A percentile compares a stretch with the other conserved stretches of the same genome.
Conservation (phyloP, 2,797 vertebrate species). For the Phataginus tetradactyla region DNA sequence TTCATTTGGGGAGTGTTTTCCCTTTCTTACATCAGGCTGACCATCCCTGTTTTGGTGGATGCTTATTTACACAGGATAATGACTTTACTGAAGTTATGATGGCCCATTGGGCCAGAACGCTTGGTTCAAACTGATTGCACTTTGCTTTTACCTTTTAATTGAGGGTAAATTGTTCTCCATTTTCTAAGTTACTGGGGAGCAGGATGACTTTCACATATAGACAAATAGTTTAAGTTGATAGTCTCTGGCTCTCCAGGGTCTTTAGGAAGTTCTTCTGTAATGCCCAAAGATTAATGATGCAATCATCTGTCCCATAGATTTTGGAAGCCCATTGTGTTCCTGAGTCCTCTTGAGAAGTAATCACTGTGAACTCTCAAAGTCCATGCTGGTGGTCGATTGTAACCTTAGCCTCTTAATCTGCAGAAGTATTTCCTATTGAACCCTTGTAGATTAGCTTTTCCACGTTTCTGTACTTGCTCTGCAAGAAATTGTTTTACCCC, state of each 20-base stretch:
- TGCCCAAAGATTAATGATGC: neutral
- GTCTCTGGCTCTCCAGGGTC: neutral
- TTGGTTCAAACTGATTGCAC: neutral
- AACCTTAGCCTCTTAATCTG: neutral
- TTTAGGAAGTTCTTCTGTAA: neutral
- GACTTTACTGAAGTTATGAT: neutral
- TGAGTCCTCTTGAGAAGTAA: neutral
- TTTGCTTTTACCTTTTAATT: conserved; percentile 29
- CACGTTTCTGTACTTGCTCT: neutral
- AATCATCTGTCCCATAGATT: neutral
- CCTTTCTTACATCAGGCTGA: neutral
- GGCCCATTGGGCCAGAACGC: neutral
- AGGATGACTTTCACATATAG: neutral
- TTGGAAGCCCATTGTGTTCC: neutral
- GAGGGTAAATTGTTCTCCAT: neutral
- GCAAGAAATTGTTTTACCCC: neutral
- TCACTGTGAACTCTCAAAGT: neutral
- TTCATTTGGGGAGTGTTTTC: neutral
- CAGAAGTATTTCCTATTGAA: neutral
- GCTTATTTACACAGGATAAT: neutral
- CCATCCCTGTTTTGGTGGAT: neutral
- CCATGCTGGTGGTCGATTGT: neutral
- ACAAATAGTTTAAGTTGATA: neutral
- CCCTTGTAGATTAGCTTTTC: neutral
- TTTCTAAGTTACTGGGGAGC: neutral